These are phyloP conservation scores for Apodemia zela DNA, from an alignment of 2,888 invertebrate species.

Conservation along the genomic window DNA sequence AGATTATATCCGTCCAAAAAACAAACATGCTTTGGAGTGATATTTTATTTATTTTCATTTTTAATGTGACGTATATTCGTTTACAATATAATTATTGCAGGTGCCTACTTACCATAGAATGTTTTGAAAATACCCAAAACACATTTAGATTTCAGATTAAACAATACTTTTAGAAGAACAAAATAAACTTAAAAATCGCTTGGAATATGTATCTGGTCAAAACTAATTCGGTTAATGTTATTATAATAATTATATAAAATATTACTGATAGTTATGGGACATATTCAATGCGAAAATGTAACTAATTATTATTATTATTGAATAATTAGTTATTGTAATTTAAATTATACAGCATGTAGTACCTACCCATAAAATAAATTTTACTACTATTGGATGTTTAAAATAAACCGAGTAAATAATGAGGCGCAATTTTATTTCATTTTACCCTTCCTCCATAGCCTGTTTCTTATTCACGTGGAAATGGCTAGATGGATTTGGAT, in stretches of 20 bases:
- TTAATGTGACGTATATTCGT: too few species aligned
- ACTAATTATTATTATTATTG: constrained; percentile 12
- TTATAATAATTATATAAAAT: background rate
- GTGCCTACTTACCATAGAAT: background rate
- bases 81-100: too few species aligned
- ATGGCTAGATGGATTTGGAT: too few species aligned
- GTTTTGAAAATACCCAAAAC: background rate
- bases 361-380: constrained; percentile 35
- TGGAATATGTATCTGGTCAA: background rate
- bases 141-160: background rate
- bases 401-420: constrained; percentile 38
- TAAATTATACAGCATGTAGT: constrained; percentile 36
- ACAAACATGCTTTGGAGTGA: too few species aligned
- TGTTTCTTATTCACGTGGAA: too few species aligned
- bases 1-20: too few species aligned
- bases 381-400: constrained; percentile 41
- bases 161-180: background rate
- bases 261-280: constrained; percentile 2
- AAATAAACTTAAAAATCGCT: constrained; percentile 11
- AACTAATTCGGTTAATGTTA: background rate
- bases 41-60: too few species aligned
- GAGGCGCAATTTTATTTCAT: background rate
- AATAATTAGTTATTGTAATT: constrained; percentile 29
- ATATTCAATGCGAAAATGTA: constrained; percentile 17
- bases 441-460: background rate